Conservation (phyloP, 2,797 vertebrate genomes). For the Fundulus diaphanus region DNA sequence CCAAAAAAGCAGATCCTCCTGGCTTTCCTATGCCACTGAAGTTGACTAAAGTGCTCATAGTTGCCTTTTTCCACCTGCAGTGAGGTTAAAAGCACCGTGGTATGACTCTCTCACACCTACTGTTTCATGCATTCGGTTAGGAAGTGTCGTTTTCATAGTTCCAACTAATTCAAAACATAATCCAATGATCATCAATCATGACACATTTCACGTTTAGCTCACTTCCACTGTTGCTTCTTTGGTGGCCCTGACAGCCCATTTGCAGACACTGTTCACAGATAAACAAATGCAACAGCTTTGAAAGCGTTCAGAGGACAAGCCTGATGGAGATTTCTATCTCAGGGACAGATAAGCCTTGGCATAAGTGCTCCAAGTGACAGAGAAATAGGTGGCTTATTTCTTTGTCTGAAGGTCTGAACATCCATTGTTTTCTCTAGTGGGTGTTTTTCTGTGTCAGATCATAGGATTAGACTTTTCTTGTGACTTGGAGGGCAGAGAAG, state of each 20-base stretch:
- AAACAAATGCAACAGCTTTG: not conserved
- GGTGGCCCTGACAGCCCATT: conserved; percentile 22
- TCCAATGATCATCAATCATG: conserved; percentile 42
- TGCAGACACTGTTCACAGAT: not conserved
- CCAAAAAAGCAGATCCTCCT: conserved; percentile 42
- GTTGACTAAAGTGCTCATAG: conserved; percentile 38
- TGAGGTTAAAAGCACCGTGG: conserved; percentile 45
- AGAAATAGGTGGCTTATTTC: not conserved
- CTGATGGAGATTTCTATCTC: not conserved
- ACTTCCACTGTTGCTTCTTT: conserved; percentile 13
- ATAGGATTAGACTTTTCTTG: not conserved
- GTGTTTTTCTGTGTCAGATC: not conserved
- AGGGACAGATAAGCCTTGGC: not conserved
- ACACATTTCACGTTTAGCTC: conserved; percentile 40
- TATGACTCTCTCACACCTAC: conserved; percentile 72
- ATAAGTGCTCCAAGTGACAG: not conserved
- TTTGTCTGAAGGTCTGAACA: not conserved
- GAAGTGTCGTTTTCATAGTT: conserved; percentile 36
- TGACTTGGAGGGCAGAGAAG: not conserved
- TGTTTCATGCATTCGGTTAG: conserved; percentile 38
- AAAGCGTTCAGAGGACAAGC: not conserved
- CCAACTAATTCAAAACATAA: conserved; percentile 31
- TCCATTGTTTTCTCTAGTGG: not conserved
- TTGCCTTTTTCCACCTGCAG: conserved; percentile 69
- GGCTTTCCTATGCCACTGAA: conserved; percentile 32